Base-by-base conservation (phyloP, 2,797 vertebrate species). In the Poecile montanus region DNA sequence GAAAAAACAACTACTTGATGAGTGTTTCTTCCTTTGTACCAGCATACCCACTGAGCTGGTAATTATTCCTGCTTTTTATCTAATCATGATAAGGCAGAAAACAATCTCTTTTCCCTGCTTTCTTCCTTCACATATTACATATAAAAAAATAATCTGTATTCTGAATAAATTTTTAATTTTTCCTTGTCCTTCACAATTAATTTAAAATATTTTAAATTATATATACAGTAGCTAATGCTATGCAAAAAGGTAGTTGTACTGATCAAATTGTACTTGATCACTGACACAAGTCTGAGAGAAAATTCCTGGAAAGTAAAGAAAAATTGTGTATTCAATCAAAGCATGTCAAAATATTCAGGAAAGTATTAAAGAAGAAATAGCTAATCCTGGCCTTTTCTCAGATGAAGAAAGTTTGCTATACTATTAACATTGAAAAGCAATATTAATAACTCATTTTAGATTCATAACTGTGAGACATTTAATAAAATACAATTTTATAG, bases 51-150 rank as follows among this genome's bases (percentile, higher is more conserved):
- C 95, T 91, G 95, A 96, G 94, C 76, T 93, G 88, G 88, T 96
- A 97, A 94, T 97, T 96, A 96, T 95, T 95, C 94, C 93, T 96
- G 84, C 81, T 95, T 96, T 96, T 97, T 95, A 96, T 97, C 91
- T 97, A 95, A 95, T 66, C 89, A 54, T 91, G 96, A 65, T 86
- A 81, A 94, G 26, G 45, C 80, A 93, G 88, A 93, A 96, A 91
- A 91, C 78, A 95, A 51, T 86, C 83, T 95, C 16, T 84, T 87
- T 94, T 95, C 71, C 62, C 51, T 89, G 22, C 57, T 78, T 80
- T 76, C 48, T 65, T 88, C n/a, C 42, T 47, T 42, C 74, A 66
- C 26, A 57, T 61, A 53, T 77, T 38, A 54, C 32, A 56, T 8
- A 72, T 81, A 61, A 73, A 82, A 40, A 93, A 96, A 95, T 61